Percentiles rank a stretch among this genome's conserved stretches.
phyloP scores from a whole-genome alignment of 2,888 invertebrate genomes.

The Campaea margaritaria region DNA sequence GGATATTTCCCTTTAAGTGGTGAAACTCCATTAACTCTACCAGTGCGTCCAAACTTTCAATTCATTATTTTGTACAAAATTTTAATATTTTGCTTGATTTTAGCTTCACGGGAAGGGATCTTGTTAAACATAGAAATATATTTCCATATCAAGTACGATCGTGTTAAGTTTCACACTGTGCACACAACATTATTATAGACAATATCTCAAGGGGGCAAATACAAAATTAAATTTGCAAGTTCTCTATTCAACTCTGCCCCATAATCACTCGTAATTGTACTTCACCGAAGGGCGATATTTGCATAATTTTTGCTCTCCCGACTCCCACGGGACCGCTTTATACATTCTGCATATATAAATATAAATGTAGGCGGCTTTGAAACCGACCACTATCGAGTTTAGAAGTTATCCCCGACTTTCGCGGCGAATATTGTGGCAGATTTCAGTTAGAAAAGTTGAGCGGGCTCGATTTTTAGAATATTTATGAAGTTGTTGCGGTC shows the following conservation, averaged over 20 bases:
- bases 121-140: too few relatives aligned
- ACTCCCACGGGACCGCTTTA: conserved; percentile 67
- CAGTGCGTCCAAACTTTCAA: too few relatives aligned
- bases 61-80: too few relatives aligned
- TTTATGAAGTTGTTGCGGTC: conserved; percentile 14
- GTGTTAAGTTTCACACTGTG: conserved; percentile 28
- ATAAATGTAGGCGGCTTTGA: conserved; percentile 57
- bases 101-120: too few relatives aligned
- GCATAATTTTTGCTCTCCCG: conserved; percentile 72
- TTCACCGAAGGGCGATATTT: conserved; percentile 72
- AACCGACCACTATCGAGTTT: conserved; percentile 68
- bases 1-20: too few relatives aligned
- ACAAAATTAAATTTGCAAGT: conserved; percentile 62
- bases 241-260: conserved; percentile 64
- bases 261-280: conserved; percentile 80
- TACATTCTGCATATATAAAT: conserved; percentile 71
- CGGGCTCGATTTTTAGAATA: conserved; percentile 25
- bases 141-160: conserved; percentile 17
- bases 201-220: conserved; percentile 27
- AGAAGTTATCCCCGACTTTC: conserved; percentile 42
- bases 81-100: too few relatives aligned
- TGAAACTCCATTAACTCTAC: too few relatives aligned
- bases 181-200: conserved; percentile 34
- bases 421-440: conserved; percentile 40
- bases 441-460: conserved; percentile 32